Percentiles rank a stretch among this genome's conserved stretches.
phyloP scores from a whole-genome alignment of 2,888 invertebrate genomes.

The Pristionchus japonicus region DNA sequence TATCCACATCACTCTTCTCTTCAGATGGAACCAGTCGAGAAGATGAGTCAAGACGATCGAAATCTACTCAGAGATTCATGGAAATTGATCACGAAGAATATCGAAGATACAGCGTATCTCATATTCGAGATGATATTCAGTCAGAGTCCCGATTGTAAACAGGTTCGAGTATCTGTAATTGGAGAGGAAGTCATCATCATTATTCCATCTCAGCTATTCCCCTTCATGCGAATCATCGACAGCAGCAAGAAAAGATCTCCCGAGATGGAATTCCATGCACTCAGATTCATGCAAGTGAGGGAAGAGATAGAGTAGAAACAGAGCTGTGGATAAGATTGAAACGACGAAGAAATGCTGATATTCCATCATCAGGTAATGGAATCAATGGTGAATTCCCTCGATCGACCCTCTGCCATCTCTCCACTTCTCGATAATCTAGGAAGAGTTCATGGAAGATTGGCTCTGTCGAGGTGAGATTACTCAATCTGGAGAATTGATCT shows the following conservation, averaged over 20 bases:
- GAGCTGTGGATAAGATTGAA: background rate
- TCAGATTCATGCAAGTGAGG: conserved; percentile 65
- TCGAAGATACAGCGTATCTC: conserved; percentile 59
- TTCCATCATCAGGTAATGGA: conserved; percentile 65
- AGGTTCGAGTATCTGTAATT: conserved; percentile 49
- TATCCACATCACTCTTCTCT: background rate
- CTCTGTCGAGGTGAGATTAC: conserved; percentile 51
- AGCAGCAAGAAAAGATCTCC: conserved; percentile 51
- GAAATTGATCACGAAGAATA: conserved; percentile 57
- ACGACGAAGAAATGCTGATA: too few relatives aligned
- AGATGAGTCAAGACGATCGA: conserved; percentile 56
- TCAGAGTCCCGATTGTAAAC: conserved; percentile 66
- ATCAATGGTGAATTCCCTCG: conserved; percentile 61
- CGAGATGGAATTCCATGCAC: conserved; percentile 65
- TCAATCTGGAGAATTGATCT: background rate
- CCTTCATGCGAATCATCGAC: conserved; percentile 62
- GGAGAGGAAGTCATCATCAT: background rate
- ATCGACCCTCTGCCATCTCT: conserved; percentile 59
- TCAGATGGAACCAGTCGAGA: conserved; percentile 57
- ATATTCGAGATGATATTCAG: conserved; percentile 69
- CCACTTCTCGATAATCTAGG: conserved; percentile 66
- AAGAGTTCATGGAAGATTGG: conserved; percentile 60
- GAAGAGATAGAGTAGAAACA: background rate
- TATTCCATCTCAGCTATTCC: conserved; percentile 58
- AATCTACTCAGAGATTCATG: conserved; percentile 54